phyloP scores from a whole-genome alignment of 2,113 vertebrate species.

The Phalacrocorax brasilianus region DNA sequence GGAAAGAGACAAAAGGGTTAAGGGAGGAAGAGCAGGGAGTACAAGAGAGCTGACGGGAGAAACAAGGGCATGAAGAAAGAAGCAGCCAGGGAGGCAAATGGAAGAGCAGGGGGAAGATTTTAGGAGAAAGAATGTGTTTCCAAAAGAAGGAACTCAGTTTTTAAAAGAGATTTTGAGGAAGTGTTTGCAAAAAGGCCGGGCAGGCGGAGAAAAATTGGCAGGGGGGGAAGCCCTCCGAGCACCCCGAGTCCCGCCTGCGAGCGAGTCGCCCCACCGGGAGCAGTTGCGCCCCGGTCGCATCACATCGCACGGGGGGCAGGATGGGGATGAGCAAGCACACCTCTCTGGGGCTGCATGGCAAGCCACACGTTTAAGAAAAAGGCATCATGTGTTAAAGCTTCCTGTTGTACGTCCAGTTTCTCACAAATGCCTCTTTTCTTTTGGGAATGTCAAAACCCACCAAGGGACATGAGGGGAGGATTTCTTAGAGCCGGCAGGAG shows the following conservation, averaged over 20 bases:
- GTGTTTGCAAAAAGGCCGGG: not conserved
- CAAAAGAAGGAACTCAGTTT: not conserved
- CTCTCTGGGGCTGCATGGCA: not conserved
- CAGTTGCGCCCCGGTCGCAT: not conserved
- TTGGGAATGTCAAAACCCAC: not conserved
- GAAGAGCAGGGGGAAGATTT: not conserved
- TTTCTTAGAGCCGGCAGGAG: not conserved
- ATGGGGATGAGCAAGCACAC: fast-evolving
- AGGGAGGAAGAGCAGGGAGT: constrained; percentile 5
- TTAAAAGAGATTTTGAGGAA: not conserved
- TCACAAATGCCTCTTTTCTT: not conserved
- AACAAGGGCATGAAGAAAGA: not conserved
- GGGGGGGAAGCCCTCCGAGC: not conserved
- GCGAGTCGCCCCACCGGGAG: not conserved
- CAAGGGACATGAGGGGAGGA: not conserved
- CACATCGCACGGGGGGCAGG: not conserved
- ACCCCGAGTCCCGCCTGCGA: not conserved
- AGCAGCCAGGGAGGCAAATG: not conserved
- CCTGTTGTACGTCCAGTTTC: not conserved
- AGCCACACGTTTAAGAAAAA: not conserved
- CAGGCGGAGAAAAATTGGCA: not conserved
- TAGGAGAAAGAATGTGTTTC: not conserved
- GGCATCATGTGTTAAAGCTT: not conserved
- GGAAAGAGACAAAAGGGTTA: constrained; percentile 55
- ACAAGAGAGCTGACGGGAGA: not conserved